Evolutionary conservation across 1,140 invertebrate species (phyloP).

Genomic region (Diprion similis): DNA sequence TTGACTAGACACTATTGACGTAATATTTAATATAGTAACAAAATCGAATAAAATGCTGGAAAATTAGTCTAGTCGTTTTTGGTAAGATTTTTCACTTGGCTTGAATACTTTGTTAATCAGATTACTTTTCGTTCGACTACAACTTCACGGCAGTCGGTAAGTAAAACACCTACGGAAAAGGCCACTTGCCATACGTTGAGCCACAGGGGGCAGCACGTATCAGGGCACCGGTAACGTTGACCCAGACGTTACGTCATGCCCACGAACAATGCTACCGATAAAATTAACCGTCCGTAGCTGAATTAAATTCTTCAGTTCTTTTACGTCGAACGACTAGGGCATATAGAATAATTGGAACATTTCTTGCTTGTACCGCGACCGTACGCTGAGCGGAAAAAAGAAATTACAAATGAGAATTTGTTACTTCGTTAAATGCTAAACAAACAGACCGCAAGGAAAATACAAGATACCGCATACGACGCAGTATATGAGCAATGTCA

Average conservation of each 20-base stretch:
- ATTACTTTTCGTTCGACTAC: neutral
- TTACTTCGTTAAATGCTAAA: neutral
- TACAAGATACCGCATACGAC: constrained; percentile 5
- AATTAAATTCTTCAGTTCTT: neutral
- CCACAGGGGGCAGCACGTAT: constrained; percentile 2
- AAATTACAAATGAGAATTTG: neutral
- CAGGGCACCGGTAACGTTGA: neutral
- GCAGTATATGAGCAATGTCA: constrained; percentile 13
- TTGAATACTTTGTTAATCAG: too few relatives aligned
- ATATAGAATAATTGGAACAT: too few relatives aligned
- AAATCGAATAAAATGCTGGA: too few relatives aligned
- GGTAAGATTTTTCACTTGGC: too few relatives aligned
- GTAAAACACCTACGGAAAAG: neutral
- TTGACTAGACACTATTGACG: too few relatives aligned
- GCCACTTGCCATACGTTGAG: neutral
- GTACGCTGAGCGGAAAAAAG: neutral
- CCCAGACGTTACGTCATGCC: constrained; percentile 9
- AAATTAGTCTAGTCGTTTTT: too few relatives aligned
- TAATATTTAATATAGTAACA: too few relatives aligned
- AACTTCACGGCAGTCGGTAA: neutral
- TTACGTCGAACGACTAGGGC: too few relatives aligned
- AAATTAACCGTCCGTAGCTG: neutral
- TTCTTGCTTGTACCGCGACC: neutral
- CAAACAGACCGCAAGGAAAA: neutral
- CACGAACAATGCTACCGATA: neutral